Percentiles rank a stretch among this genome's conserved stretches.
These are phyloP conservation scores for Steatocranus sp. DNA, from an alignment of 2,797 vertebrate genomes.

Conservation along the genomic window DNA sequence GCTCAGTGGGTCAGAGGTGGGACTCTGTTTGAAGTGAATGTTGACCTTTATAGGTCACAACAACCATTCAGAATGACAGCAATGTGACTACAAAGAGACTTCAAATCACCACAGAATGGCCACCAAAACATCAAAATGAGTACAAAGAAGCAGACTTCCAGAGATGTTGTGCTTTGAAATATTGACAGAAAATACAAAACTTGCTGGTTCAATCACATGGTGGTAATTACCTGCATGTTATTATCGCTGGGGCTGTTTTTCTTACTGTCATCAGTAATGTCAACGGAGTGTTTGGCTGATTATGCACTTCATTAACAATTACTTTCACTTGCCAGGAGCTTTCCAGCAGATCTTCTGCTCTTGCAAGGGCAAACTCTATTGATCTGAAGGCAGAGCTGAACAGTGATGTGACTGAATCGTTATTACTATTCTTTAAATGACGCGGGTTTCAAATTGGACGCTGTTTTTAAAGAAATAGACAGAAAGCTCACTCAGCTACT, in stretches of 20 bases:
- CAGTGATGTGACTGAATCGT: background rate
- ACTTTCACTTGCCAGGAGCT: constrained; percentile 6
- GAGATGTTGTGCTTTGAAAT: background rate
- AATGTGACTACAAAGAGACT: background rate
- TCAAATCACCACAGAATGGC: background rate
- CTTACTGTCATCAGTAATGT: constrained; percentile 30
- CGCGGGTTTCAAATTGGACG: fast-evolving
- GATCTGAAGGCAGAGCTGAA: background rate
- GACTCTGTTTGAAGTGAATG: background rate
- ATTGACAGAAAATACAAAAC: background rate
- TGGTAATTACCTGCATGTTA: constrained; percentile 21
- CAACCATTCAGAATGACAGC: background rate
- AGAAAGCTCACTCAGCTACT: background rate
- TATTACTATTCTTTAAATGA: background rate
- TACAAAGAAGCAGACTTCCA: fast-evolving
- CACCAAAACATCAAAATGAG: background rate
- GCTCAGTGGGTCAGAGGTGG: background rate
- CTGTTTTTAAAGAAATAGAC: background rate
- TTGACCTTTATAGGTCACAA: background rate
- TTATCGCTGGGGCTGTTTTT: constrained; percentile 14
- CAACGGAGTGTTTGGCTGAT: constrained; percentile 38
- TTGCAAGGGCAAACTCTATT: background rate
- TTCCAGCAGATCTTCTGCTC: background rate
- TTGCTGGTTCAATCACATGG: background rate
- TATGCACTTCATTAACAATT: constrained; percentile 48